These are phyloP conservation scores for Campoplex nolae DNA, from an alignment of 2,888 invertebrate genomes.

Conservation along the genomic window DNA sequence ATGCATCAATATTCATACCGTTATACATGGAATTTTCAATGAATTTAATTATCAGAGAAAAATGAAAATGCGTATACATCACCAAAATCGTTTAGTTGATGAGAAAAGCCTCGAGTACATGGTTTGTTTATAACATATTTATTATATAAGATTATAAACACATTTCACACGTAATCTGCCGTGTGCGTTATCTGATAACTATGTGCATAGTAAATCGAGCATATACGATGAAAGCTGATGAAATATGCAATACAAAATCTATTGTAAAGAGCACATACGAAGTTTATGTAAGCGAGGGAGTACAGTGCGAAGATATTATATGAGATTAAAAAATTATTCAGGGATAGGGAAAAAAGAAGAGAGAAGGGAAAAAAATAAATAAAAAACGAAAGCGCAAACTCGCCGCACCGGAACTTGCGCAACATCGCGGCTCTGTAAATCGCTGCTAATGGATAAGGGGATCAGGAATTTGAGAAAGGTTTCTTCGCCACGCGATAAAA, in stretches of 20 bases:
- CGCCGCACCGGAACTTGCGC: conserved; percentile 53
- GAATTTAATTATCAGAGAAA: not conserved
- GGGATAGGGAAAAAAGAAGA: not conserved
- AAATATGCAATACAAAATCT: not conserved
- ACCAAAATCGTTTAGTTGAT: not conserved
- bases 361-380: conserved; percentile 19
- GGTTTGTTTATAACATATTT: conserved; percentile 11
- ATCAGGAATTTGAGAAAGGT: conserved; percentile 42
- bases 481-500: conserved; percentile 11
- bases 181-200: conserved; percentile 45
- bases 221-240: conserved; percentile 19
- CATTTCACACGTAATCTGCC: conserved; percentile 50
- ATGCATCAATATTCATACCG: not conserved
- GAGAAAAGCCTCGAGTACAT: not conserved
- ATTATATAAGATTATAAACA: conserved; percentile 10
- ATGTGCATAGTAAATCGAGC: conserved; percentile 34
- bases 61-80: not conserved
- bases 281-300: conserved; percentile 40
- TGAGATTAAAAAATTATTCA: conserved; percentile 54
- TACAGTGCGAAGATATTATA: conserved; percentile 25
- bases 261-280: conserved; percentile 7
- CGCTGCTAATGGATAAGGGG: conserved; percentile 24
- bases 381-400: conserved; percentile 47
- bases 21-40: not conserved
- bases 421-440: conserved; percentile 33